Base-by-base conservation (phyloP, 2,888 invertebrate species). In the Icerya purchasi region DNA sequence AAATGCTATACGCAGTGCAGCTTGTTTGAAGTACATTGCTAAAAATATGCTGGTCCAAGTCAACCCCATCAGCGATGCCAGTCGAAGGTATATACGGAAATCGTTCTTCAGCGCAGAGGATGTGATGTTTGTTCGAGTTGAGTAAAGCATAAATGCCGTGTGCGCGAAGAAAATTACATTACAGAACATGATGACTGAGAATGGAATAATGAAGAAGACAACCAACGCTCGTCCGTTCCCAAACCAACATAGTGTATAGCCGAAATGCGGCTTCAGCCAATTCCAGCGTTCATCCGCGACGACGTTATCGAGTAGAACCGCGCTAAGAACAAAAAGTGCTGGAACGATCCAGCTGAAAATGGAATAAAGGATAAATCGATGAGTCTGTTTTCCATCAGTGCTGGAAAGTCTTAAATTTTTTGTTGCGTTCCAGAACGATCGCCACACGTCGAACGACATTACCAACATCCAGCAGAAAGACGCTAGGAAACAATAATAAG, bases 401-500 rank as follows among this genome's bases (percentile, higher is more conserved):
- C 74, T 67, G 63, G 74, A 72, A n/a, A n/a, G n/a, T n/a, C n/a
- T n/a, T n/a, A n/a, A n/a, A n/a, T n/a, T n/a, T 21, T 68, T 64
- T 65, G 68, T 67, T 56, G 69, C 69, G 66, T 69, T 68, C 2
- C 73, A 73, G 10, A 68, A 66, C 1, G 71, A 69, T 64, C 70
- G 69, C 69, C 70, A 73, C 14, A 71, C 73, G 63, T 77, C 77
- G 66, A 74, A 72, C 0, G 77, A 73, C 68, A 77, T 72, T 2
- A 75, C 71, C 54, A 75, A 71, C 73, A 75, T 75, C 78, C 78
- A 78, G 61, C 72, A 72, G 66, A 77, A 77, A 1, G 76, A 72
- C 1, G 75, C 70, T 59, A 77, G 68, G 66, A 75, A 76, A 62
- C 71, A 70, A 67, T 73, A 77, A 64, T 76, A 75, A 59, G 74